phyloP scores from a whole-genome alignment of 2,797 vertebrate species.

The Lutjanus argentimaculatus region DNA sequence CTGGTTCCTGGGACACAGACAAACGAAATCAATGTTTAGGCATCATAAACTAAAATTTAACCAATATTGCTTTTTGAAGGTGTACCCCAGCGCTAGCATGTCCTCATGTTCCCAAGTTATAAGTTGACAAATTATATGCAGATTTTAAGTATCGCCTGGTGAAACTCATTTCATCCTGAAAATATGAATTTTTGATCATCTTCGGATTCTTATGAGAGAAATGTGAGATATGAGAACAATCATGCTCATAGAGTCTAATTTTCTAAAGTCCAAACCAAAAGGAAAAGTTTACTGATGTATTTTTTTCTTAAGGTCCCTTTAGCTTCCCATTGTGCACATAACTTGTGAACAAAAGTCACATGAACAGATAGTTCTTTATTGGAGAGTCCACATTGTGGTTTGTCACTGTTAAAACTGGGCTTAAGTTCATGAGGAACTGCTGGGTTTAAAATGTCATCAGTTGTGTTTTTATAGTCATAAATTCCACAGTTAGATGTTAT shows the following conservation, averaged over 20 bases:
- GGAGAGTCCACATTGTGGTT: neutral
- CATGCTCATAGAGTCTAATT: neutral
- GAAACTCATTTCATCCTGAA: neutral
- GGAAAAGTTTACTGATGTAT: neutral
- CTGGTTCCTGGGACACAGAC: constrained; percentile 88
- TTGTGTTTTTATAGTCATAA: neutral
- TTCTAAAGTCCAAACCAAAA: neutral
- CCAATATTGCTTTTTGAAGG: neutral
- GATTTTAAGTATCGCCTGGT: neutral
- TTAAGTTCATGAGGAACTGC: neutral
- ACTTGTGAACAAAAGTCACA: constrained; percentile 8
- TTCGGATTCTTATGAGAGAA: neutral
- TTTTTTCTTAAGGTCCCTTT: neutral
- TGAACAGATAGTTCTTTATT: constrained; percentile 6
- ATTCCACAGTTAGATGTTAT: neutral
- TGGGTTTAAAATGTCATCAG: constrained; percentile 8
- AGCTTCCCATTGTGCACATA: neutral
- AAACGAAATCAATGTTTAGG: neutral
- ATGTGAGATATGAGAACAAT: neutral
- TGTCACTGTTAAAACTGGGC: neutral
- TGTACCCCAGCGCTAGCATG: neutral
- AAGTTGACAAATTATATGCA: neutral
- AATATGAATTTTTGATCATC: neutral
- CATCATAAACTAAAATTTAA: neutral
- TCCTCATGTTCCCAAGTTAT: neutral